A percentile compares a stretch with the other conserved stretches of the same genome.
phyloP scores from a whole-genome alignment of 2,888 invertebrate species.

The Nematopogon swammerdamellus region DNA sequence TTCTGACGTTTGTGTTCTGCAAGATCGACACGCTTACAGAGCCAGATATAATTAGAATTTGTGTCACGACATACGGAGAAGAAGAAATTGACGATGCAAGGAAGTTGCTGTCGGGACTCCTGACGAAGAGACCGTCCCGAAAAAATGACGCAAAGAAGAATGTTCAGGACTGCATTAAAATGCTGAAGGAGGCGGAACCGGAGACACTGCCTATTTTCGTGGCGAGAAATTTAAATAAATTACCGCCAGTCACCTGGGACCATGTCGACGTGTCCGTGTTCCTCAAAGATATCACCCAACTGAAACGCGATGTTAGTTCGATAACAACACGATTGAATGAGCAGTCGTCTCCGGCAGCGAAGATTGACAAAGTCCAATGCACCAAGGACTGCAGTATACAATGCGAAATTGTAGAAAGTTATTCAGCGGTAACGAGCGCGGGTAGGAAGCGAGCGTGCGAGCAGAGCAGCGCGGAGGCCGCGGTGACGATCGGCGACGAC shows the following conservation, averaged over 20 bases:
- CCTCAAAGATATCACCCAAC: background rate
- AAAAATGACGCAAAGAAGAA: background rate
- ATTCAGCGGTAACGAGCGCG: background rate
- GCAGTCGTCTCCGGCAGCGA: background rate
- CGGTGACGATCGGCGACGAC: too few species aligned
- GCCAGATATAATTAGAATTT: background rate
- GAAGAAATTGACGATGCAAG: background rate
- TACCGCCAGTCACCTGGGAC: background rate
- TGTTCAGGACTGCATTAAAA: background rate
- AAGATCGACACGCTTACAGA: background rate
- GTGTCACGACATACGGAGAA: background rate
- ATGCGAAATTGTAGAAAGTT: background rate
- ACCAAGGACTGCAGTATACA: background rate
- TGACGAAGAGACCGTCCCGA: background rate
- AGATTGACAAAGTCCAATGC: background rate
- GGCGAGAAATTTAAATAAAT: background rate
- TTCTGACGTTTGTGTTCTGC: background rate
- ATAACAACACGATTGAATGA: background rate
- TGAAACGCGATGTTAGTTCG: background rate
- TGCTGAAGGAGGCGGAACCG: background rate
- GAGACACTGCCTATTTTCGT: background rate
- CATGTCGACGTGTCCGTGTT: background rate
- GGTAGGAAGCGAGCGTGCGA: background rate
- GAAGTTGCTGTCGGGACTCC: background rate
- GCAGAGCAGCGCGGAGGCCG: too few species aligned